Evolutionary conservation across 2,113 vertebrate species (phyloP).

Genomic region (Cottus gobio): DNA sequence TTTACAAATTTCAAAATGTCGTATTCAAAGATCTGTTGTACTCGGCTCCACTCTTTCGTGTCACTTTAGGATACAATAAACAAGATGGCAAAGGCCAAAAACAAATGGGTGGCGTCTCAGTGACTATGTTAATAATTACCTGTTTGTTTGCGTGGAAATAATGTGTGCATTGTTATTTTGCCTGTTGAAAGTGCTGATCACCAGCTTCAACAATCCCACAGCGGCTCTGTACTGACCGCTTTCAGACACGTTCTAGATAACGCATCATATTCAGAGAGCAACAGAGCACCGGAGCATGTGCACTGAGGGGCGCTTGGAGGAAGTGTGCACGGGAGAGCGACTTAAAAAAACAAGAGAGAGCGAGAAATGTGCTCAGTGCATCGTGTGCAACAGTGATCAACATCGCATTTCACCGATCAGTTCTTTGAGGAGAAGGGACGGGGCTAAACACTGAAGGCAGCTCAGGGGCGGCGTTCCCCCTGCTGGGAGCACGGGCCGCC

Average conservation of each 20-base stretch:
- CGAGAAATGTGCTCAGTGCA: background rate
- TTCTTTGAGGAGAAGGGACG: conserved; percentile 13
- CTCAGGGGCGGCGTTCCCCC: conserved; percentile 36
- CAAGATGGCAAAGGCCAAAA: background rate
- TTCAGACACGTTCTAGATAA: conserved; percentile 1
- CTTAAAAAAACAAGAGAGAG: conserved; percentile 3
- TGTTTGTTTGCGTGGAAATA: background rate
- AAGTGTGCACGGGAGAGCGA: conserved; percentile 13
- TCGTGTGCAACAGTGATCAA: conserved; percentile 44
- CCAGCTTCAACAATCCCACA: background rate
- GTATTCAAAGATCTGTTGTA: no score
- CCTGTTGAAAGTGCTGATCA: background rate
- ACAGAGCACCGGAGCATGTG: conserved; percentile 18
- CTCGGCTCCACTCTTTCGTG: no score
- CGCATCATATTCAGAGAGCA: conserved; percentile 9
- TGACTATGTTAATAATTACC: background rate
- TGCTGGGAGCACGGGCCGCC: conserved; percentile 34
- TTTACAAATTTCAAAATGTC: background rate
- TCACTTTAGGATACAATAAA: no score
- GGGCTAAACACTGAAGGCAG: conserved; percentile 36
- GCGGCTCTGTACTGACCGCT: background rate
- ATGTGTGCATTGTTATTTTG: background rate
- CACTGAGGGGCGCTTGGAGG: conserved; percentile 13
- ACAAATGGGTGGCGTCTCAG: background rate
- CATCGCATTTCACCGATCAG: conserved; percentile 39